Base-by-base conservation (phyloP, 2,113 vertebrate genomes). In the Xiphias gladius region DNA sequence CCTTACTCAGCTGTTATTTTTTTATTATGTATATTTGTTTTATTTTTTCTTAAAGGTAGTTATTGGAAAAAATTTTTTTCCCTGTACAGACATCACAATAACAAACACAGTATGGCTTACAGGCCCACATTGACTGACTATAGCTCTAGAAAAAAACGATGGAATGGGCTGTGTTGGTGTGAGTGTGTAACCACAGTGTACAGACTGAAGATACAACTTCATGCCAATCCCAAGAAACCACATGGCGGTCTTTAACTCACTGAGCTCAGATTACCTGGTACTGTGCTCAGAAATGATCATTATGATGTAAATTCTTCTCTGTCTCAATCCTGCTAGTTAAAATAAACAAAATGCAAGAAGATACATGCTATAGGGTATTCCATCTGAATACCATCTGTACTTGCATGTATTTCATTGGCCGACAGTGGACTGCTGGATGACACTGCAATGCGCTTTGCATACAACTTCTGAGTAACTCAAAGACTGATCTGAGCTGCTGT, bases 1-100 rank as follows among this genome's bases (percentile, higher is more conserved):
- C 79, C 77, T 46, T 57, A 22, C 62, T 41, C 65, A 79, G 63
- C 80, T 77, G 67, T 12, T 32, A 24, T 22, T 50, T n/a, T 59
- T 72, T 24, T 2, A 43, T 76, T 68, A 65, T 10, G 13, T 11
- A n/a, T 12, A 54, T 52, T 61, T 57, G 22, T 35, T 32, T 26
- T 14, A 10, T 64, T 68, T 24, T 19, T 39, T 63, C 16, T 62
- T 24, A 28, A 6, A 39, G 12, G 35, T 57, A 32, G 30, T 68
- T 24, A 11, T 1, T 2, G 6, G 22, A n/a, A 6, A 16, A 1
- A 6, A 35, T 50, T n/a, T 7, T 30, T 11, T 1, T 6, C 1
- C 5, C 24, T 24, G n/a, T 39, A 0, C 30, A 52, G 14, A 66
- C 9, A 59, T 65, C 37, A 35, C 26, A 43, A 16, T n/a, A n/a